Conservation (phyloP, 2,888 invertebrate species). For the Sinohyriopsis cumingii region DNA sequence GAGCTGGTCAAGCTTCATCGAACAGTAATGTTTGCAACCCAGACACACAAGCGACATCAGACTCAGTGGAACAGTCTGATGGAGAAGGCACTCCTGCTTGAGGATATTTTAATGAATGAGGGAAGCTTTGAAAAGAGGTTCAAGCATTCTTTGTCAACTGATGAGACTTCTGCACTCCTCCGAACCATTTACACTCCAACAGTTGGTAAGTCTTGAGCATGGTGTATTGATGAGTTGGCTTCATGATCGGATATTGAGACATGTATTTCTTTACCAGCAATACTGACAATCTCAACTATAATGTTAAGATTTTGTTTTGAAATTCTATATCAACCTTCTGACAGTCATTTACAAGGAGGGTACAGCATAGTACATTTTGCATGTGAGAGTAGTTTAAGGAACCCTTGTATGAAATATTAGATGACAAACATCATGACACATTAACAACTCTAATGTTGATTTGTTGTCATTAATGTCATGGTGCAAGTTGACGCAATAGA, state of each 20-base stretch:
- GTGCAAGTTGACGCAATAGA: no score
- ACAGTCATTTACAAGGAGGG: background rate
- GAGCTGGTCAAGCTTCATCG: constrained; percentile 88
- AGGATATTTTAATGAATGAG: constrained; percentile 89
- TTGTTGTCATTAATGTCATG: no score
- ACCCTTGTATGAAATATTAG: no score
- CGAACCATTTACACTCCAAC: constrained; percentile 67
- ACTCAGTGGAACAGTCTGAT: constrained; percentile 92
- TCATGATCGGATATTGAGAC: background rate
- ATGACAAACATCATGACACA: no score
- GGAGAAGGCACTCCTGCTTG: constrained; percentile 81
- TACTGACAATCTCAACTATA: no score
- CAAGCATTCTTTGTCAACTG: constrained; percentile 29
- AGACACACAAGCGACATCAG: constrained; percentile 93
- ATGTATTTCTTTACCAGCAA: background rate
- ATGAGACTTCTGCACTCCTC: constrained; percentile 25
- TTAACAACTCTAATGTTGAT: no score
- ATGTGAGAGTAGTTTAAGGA: no score
- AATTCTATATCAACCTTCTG: background rate
- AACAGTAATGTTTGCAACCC: constrained; percentile 75
- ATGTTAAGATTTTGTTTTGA: no score
- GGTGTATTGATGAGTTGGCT: background rate
- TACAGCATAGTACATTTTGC: no score
- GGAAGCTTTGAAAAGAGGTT: constrained; percentile 59
- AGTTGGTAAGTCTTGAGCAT: constrained; percentile 62